phyloP scores from a whole-genome alignment of 92 coral and sea anemone species.

The Desmophyllum pertusum region DNA sequence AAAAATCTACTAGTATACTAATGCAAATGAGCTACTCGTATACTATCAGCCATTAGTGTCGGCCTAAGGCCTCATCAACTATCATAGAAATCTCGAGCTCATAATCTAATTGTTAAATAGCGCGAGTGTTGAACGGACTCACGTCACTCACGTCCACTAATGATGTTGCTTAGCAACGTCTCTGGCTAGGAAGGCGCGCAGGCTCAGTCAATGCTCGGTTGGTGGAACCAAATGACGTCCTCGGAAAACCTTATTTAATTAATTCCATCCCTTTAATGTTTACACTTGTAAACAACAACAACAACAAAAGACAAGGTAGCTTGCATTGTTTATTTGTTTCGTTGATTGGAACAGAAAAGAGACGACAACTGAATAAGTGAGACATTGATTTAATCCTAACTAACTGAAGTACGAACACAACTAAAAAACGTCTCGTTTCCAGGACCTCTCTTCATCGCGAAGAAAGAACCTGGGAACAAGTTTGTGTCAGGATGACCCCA shows the following conservation, averaged over 20 bases:
- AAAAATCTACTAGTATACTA: no score
- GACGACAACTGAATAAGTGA: background rate
- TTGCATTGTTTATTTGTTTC: conserved; percentile 6
- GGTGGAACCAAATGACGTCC: background rate
- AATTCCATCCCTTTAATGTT: background rate
- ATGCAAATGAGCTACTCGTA: no score
- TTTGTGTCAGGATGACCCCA: background rate
- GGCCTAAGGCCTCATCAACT: no score
- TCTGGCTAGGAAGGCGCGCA: background rate
- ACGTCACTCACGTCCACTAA: background rate
- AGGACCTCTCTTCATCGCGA: background rate
- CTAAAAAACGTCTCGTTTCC: background rate
- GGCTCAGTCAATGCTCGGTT: background rate
- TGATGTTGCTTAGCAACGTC: background rate
- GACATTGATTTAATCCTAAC: conserved; percentile 10
- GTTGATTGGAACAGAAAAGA: background rate
- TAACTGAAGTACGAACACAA: background rate
- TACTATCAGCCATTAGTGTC: no score
- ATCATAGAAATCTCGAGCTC: no score
- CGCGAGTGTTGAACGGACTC: background rate
- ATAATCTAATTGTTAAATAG: no score
- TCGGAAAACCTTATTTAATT: background rate
- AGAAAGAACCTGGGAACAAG: background rate
- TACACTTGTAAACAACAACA: background rate
- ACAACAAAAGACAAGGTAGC: background rate